Conservation (phyloP, 2,888 invertebrate species). For the Papilio gigon region DNA sequence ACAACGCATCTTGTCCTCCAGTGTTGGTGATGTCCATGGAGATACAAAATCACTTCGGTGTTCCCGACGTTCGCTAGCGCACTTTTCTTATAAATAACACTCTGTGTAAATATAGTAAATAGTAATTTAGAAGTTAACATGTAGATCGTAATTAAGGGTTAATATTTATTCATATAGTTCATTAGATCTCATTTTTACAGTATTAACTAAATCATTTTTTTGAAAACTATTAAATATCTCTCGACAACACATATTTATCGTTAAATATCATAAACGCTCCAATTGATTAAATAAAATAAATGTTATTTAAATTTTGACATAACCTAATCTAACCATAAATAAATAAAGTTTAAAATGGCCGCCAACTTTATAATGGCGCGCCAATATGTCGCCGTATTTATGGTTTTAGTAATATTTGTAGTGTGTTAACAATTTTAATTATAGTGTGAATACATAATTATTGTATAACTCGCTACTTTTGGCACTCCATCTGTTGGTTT, state of each 20-base stretch:
- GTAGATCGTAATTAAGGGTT: background rate
- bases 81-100: too few relatives aligned
- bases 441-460: slow-evolving; percentile 61
- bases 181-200: slow-evolving; percentile 11
- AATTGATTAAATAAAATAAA: too few relatives aligned
- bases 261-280: background rate
- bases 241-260: background rate
- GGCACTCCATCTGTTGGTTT: slow-evolving; percentile 51
- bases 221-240: background rate
- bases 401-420: slow-evolving; percentile 51
- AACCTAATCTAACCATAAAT: background rate
- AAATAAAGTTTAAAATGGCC: background rate
- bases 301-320: too few relatives aligned
- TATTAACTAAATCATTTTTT: slow-evolving; percentile 10
- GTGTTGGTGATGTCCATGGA: too few relatives aligned
- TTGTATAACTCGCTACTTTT: slow-evolving; percentile 65
- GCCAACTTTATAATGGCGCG: background rate
- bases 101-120: slow-evolving; percentile 1
- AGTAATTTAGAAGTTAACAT: background rate
- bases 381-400: slow-evolving; percentile 16
- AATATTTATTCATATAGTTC: background rate
- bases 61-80: too few relatives aligned
- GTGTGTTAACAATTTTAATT: slow-evolving; percentile 64
- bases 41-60: too few relatives aligned
- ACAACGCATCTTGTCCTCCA: too few relatives aligned